A percentile compares a stretch with the other conserved stretches of the same genome.
Conservation (phyloP, 35 echinoderm and acorn worm species). For the Antedon bifida region DNA sequence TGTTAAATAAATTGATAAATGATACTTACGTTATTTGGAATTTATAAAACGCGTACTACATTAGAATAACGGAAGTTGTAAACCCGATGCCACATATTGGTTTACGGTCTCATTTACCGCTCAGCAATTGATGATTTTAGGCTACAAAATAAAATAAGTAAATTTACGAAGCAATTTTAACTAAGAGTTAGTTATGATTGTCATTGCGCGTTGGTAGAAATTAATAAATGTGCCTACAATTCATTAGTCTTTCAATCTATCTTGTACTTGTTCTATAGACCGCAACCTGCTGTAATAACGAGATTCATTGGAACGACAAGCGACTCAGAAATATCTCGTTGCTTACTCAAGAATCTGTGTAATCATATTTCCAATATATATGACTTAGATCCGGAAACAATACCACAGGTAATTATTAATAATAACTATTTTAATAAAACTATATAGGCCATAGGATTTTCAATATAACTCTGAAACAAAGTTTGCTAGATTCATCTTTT, state of each 20-base stretch:
- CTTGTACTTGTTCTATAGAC: slow-evolving; percentile 10
- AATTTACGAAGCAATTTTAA: no score
- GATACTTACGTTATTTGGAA: no score
- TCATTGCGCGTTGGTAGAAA: no score
- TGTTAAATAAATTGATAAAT: not conserved
- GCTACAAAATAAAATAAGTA: no score
- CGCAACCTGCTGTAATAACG: slow-evolving; percentile 16
- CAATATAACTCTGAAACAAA: not conserved
- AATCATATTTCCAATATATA: slow-evolving; percentile 63
- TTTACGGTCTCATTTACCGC: no score
- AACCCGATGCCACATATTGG: no score
- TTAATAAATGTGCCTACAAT: no score
- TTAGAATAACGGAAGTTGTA: no score
- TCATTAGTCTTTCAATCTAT: no score
- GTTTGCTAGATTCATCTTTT: not conserved
- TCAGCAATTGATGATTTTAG: no score
- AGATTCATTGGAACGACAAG: slow-evolving; percentile 61
- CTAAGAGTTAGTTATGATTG: no score
- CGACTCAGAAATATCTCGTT: slow-evolving; percentile 26
- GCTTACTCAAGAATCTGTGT: slow-evolving; percentile 30
- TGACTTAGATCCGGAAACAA: slow-evolving; percentile 23
- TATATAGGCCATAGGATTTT: not conserved
- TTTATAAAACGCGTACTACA: no score
- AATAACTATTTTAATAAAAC: not conserved
- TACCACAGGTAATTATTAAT: slow-evolving; percentile 56